Conservation (phyloP, 2,888 invertebrate species). For the Thymelicus lineola region DNA sequence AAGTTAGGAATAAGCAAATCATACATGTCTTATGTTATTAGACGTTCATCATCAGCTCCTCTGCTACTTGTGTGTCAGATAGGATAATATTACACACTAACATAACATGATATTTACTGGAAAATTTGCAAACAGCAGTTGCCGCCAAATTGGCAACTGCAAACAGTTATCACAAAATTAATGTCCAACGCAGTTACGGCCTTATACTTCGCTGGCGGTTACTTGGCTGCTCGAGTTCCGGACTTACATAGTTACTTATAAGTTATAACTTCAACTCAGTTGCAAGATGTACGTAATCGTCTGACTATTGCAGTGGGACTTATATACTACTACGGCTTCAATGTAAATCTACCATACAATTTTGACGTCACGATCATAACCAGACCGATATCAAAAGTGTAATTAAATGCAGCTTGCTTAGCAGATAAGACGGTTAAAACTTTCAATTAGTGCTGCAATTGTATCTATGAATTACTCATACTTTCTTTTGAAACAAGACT, state of each 20-base stretch:
- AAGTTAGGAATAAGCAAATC: no score
- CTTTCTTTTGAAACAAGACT: neutral
- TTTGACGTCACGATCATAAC: slow-evolving; percentile 31
- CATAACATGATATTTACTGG: no score
- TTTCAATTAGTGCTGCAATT: slow-evolving; percentile 58
- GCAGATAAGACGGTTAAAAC: slow-evolving; percentile 53
- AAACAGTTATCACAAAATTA: neutral
- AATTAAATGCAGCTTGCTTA: slow-evolving; percentile 29
- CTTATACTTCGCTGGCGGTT: slow-evolving; percentile 40
- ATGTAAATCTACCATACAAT: slow-evolving; percentile 27
- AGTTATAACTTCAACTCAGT: slow-evolving; percentile 41
- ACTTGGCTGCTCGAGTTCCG: slow-evolving; percentile 51
- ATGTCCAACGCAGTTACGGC: neutral
- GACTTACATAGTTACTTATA: no score
- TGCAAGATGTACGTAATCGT: slow-evolving; percentile 39
- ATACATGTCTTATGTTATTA: no score
- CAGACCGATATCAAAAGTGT: slow-evolving; percentile 23
- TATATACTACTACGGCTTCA: slow-evolving; percentile 22
- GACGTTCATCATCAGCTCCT: no score
- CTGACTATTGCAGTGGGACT: slow-evolving; percentile 3
- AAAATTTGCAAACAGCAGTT: no score
- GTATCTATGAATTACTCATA: neutral
- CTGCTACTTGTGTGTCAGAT: no score
- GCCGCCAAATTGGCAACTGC: neutral
- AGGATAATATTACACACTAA: no score